phyloP scores from a whole-genome alignment of 2,888 invertebrate genomes.

The Chrysomela aeneicollis region DNA sequence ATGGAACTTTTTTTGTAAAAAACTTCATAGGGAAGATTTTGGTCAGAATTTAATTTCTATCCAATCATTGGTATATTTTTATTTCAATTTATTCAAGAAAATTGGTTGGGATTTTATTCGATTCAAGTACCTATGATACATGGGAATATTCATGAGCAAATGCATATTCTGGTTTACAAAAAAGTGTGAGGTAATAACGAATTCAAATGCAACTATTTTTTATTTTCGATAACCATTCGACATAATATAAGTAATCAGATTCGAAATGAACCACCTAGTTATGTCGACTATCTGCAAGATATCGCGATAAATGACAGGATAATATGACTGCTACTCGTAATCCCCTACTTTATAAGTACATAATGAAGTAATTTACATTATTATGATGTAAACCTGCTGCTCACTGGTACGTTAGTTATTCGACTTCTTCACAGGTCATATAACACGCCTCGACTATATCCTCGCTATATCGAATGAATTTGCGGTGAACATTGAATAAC shows the following conservation, averaged over 20 bases:
- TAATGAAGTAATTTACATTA: slow-evolving; percentile 42
- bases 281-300: slow-evolving; percentile 12
- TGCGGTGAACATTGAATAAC: background rate
- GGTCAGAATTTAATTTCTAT: too few relatives aligned
- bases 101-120: too few relatives aligned
- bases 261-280: slow-evolving; percentile 15
- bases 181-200: too few relatives aligned
- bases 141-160: too few relatives aligned
- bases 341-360: slow-evolving; percentile 37
- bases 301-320: slow-evolving; percentile 34
- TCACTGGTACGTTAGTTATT: slow-evolving; percentile 25
- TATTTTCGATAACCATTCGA: too few relatives aligned
- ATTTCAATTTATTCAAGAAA: too few relatives aligned
- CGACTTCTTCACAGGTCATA: slow-evolving; percentile 22
- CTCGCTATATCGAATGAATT: slow-evolving; percentile 2
- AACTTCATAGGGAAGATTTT: too few relatives aligned
- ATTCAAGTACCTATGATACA: too few relatives aligned
- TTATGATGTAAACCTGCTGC: slow-evolving; percentile 38
- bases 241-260: slow-evolving; percentile 12
- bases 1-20: too few relatives aligned
- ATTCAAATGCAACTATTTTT: too few relatives aligned
- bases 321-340: slow-evolving; percentile 37
- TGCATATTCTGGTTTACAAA: too few relatives aligned
- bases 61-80: too few relatives aligned
- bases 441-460: slow-evolving; percentile 6